Percentiles rank a stretch among this genome's conserved stretches.
phyloP scores from a whole-genome alignment of 2,888 invertebrate species.

The Drosophila nr. medialis region DNA sequence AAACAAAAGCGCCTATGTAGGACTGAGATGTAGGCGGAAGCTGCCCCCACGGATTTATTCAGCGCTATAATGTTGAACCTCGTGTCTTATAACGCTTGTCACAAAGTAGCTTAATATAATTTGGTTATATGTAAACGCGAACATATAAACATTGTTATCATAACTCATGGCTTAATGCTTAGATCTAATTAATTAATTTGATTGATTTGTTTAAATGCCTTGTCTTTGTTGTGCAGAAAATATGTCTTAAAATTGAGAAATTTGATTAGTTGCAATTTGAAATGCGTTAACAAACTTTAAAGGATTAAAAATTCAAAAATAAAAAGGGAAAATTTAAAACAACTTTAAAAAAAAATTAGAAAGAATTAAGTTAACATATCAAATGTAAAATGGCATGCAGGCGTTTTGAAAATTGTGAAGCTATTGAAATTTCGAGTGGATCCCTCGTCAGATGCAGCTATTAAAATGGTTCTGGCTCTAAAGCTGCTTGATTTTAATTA shows the following conservation, averaged over 20 bases:
- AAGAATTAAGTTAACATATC: not conserved
- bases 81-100: not conserved
- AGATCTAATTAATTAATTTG: not conserved
- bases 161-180: not conserved
- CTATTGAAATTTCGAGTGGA: not conserved
- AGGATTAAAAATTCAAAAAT: not conserved
- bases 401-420: not conserved
- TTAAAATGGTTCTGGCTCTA: slow-evolving; percentile 2
- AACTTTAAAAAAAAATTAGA: not conserved
- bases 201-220: not conserved
- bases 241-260: too few relatives aligned
- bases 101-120: not conserved
- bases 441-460: slow-evolving; percentile 38
- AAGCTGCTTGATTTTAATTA: slow-evolving; percentile 42
- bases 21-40: not conserved
- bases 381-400: not conserved
- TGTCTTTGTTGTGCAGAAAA: not conserved
- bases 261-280: not conserved
- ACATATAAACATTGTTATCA: not conserved
- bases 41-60: fast-evolving
- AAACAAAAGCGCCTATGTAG: not conserved
- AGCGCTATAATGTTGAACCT: not conserved
- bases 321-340: not conserved
- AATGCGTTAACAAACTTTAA: not conserved
- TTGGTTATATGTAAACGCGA: not conserved